A percentile compares a stretch with the other conserved stretches of the same genome.
Conservation (phyloP, 2,113 vertebrate genomes). For the Patagioenas fasciata region DNA sequence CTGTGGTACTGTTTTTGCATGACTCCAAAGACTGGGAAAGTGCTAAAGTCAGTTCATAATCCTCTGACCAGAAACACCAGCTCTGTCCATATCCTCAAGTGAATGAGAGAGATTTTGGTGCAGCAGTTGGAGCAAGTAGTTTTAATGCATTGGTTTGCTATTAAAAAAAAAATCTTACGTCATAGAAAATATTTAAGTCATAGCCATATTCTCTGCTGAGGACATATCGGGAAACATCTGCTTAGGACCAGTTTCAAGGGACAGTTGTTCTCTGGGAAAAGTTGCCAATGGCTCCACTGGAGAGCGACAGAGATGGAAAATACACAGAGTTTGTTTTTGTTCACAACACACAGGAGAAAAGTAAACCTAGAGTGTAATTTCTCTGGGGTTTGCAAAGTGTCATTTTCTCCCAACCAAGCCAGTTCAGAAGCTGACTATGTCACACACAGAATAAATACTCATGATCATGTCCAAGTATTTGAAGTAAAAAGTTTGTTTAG, state of each 20-base stretch:
- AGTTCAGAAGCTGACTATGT: not conserved
- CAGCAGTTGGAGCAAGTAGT: fast-evolving
- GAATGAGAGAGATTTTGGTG: fast-evolving
- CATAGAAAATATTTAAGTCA: not conserved
- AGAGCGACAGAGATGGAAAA: not conserved
- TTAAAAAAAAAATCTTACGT: not conserved
- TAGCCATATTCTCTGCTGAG: not conserved
- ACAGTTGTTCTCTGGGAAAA: not conserved
- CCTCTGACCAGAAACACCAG: not conserved
- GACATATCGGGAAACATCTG: not conserved
- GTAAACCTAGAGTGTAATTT: not conserved
- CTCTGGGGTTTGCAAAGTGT: not conserved
- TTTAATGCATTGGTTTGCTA: not conserved
- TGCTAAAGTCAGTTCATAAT: not conserved
- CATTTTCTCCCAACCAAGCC: not conserved
- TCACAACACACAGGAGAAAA: not conserved
- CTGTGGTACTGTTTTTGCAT: not conserved
- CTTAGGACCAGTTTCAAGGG: not conserved
- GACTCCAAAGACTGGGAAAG: not conserved
- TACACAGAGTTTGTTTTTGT: not conserved
- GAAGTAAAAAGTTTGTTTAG: not conserved
- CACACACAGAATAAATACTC: not conserved
- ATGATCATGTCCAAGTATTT: not conserved
- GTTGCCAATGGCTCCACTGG: fast-evolving
- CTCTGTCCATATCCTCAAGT: not conserved